Evolutionary conservation across 1,140 invertebrate species (phyloP).

Genomic region (Steinernema khuongi): DNA sequence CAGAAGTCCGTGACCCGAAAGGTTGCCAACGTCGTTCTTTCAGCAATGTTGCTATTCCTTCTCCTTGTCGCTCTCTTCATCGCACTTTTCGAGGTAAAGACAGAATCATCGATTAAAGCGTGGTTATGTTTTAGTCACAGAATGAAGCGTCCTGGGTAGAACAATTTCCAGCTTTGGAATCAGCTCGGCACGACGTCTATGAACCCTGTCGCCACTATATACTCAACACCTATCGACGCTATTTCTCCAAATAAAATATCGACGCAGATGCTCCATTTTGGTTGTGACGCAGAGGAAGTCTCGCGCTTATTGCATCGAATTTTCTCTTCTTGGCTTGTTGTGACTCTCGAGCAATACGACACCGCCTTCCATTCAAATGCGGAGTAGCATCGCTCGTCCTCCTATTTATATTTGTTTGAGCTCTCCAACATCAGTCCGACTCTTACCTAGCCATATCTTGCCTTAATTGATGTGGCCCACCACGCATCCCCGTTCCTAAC

Average conservation of each 20-base stretch:
- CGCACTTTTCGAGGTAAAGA: constrained; percentile 34
- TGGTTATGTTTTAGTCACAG: background rate
- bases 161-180: constrained; percentile 23
- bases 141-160: constrained; percentile 15
- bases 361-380: background rate
- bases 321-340: constrained; percentile 8
- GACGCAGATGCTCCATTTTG: background rate
- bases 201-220: constrained; percentile 31
- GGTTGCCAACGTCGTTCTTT: constrained; percentile 24
- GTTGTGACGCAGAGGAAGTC: constrained; percentile 1
- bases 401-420: constrained; percentile 7
- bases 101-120: background rate
- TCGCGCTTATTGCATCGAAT: constrained; percentile 13
- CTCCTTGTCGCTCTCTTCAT: constrained; percentile 25
- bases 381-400: background rate
- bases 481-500: too few relatives aligned
- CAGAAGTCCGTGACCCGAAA: background rate
- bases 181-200: constrained; percentile 24
- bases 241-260: constrained; percentile 9
- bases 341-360: background rate
- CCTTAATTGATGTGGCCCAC: background rate
- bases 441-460: background rate
- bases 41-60: constrained; percentile 19
- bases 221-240: background rate
- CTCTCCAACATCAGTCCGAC: background rate